Conservation (phyloP, 2,888 invertebrate genomes). For the Eurytoma californica region DNA sequence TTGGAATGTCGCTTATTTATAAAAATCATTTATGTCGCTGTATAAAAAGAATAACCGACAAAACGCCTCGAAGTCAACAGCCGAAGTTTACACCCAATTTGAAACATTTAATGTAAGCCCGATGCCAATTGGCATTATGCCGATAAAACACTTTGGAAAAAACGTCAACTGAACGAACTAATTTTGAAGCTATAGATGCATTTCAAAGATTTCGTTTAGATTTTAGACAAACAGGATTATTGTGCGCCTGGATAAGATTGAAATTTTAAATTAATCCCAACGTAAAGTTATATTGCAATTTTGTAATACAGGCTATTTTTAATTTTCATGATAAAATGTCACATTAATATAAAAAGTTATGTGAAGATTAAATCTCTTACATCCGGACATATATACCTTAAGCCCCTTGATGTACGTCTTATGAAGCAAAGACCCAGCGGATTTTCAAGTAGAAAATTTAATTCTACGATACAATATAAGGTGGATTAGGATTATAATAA, state of each 20-base stretch:
- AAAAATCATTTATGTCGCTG: no score
- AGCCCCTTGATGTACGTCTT: conserved; percentile 26
- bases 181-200: no score
- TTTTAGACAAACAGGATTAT: no score
- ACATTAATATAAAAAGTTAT: conserved; percentile 12
- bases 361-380: not conserved
- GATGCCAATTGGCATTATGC: conserved; percentile 65
- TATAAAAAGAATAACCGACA: not conserved
- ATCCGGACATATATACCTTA: not conserved
- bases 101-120: conserved; percentile 68
- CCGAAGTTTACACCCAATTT: conserved; percentile 74
- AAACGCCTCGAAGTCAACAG: conserved; percentile 68
- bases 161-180: conserved; percentile 56
- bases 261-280: no score
- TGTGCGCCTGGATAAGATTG: no score
- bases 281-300: not conserved
- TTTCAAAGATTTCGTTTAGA: not conserved
- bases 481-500: conserved; percentile 33
- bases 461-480: conserved; percentile 23
- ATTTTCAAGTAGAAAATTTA: conserved; percentile 20
- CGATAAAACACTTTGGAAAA: conserved; percentile 39
- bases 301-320: no score
- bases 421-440: conserved; percentile 14
- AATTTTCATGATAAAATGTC: not conserved
- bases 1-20: no score